Conservation (phyloP, 2,888 invertebrate genomes). For the Hololepta plana region DNA sequence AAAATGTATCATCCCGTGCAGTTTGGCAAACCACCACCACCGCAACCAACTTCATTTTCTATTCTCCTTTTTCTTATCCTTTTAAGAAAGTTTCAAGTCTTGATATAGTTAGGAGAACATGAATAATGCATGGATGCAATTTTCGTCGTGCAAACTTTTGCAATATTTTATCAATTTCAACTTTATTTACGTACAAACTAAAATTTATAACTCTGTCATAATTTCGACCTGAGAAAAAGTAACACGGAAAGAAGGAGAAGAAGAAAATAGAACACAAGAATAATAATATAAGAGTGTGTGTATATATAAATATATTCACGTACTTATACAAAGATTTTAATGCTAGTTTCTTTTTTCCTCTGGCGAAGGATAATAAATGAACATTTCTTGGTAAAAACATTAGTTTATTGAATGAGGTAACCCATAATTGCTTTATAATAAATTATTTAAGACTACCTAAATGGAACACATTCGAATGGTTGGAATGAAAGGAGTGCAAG, state of each 20-base stretch:
- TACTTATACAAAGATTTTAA: neutral
- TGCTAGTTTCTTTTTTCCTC: neutral
- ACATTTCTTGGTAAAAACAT: too few species aligned
- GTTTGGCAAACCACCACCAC: too few species aligned
- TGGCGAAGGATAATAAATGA: too few species aligned
- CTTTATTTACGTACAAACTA: conserved; percentile 33
- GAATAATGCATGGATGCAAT: conserved; percentile 33
- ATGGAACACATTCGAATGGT: too few species aligned
- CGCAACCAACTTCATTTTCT: too few species aligned
- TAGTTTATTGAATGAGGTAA: too few species aligned
- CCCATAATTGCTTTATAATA: too few species aligned
- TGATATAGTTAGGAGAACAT: conserved; percentile 29
- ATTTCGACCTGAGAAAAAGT: conserved; percentile 17
- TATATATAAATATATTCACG: conserved; percentile 3
- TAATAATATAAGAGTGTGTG: conserved; percentile 6
- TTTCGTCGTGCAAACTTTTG: conserved; percentile 31
- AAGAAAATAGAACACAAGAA: conserved; percentile 1
- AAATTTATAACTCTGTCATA: conserved; percentile 31
- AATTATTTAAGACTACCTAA: too few species aligned
- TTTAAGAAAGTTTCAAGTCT: conserved; percentile 18
- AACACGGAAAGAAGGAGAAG: neutral
- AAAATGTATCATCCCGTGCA: too few species aligned
- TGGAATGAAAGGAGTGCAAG: too few species aligned
- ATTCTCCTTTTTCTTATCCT: conserved; percentile 17
- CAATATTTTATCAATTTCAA: conserved; percentile 34